Base-by-base conservation (phyloP, 2,113 vertebrate genomes). In the Chaetodon auriga region DNA sequence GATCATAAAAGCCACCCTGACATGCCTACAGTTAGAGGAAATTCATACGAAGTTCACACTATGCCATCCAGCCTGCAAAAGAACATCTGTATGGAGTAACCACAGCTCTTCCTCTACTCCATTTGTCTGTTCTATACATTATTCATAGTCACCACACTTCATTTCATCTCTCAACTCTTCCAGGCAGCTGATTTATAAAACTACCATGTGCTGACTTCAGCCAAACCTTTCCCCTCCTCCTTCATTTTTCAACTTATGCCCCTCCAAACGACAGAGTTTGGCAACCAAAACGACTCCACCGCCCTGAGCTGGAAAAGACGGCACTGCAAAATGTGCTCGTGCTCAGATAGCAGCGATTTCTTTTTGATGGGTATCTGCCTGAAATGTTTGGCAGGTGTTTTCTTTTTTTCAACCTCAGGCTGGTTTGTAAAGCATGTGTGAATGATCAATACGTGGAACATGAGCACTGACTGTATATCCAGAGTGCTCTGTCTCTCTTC, bases 181-280 rank as follows among this genome's bases (percentile, higher is more conserved):
- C 57, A 87, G 69, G 64, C 72, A 55, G 45, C 55, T 81, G 78
- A 89, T 88, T 90, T 90, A 89, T 87, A 83, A 92, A 89, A 87
- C 62, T 55, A 78, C 71, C 76, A 73, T 80, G 80, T 78, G 87
- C 75, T 60, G 55, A 81, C 66, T 70, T 78, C 30, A 61, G 66
- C 75, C 48, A 9, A 25, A 64, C 79, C 58, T 61, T 25, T 54
- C 38, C 43, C 48, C 10, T 12, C 16, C 38, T 35, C 3, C n/a
- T 25, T 75, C 4, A 12, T 68, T 86, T 25, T 57, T 55, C 62
- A 51, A 4, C 30, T 71, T 71, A 68, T 82, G 68, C 72, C 48
- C 38, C 80, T 78, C 7, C 23, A 21, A 19, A 46, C 70, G 49
- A 58, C 41, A 51, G n/a, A 11, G 6, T 80, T 66, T 63, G 57